Conservation (phyloP, 2,888 invertebrate species). For the Helleia helle region DNA sequence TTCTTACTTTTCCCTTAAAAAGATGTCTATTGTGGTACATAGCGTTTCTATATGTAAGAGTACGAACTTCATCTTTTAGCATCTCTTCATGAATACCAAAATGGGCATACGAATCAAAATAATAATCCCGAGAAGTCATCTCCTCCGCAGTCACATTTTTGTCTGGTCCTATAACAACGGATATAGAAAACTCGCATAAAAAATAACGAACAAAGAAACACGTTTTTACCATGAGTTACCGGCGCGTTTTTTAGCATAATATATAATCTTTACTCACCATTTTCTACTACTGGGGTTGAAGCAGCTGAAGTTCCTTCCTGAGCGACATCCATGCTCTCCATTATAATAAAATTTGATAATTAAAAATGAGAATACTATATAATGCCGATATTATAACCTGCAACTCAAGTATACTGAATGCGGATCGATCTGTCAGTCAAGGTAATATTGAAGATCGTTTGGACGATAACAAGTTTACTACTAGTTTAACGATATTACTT, state of each 20-base stretch:
- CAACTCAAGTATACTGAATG: conserved; percentile 29
- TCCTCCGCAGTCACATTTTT: conserved; percentile 85
- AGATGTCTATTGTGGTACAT: conserved; percentile 99
- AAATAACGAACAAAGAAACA: conserved; percentile 38
- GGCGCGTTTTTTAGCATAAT: conserved; percentile 26
- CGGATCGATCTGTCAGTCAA: neutral
- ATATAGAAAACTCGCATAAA: conserved; percentile 8
- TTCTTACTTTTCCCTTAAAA: conserved; percentile 86
- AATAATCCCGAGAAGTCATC: conserved; percentile 99
- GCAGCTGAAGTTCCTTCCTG: conserved; percentile 58
- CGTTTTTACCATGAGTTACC: conserved; percentile 45
- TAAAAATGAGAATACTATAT: neutral
- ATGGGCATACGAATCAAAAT: conserved; percentile 99
- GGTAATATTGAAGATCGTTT: neutral
- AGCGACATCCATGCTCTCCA: conserved; percentile 71
- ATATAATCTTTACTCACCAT: conserved; percentile 44
- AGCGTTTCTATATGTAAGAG: conserved; percentile 97
- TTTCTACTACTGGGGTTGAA: conserved; percentile 55
- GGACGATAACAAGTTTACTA: neutral
- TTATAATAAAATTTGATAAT: conserved; percentile 32
- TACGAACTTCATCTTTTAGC: conserved; percentile 99
- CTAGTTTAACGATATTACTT: neutral
- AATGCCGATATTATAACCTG: conserved; percentile 45
- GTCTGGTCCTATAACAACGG: conserved; percentile 48
- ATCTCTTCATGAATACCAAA: conserved; percentile 99